Evolutionary conservation across 2,113 vertebrate species (phyloP).

Genomic region (Pao palembangensis): DNA sequence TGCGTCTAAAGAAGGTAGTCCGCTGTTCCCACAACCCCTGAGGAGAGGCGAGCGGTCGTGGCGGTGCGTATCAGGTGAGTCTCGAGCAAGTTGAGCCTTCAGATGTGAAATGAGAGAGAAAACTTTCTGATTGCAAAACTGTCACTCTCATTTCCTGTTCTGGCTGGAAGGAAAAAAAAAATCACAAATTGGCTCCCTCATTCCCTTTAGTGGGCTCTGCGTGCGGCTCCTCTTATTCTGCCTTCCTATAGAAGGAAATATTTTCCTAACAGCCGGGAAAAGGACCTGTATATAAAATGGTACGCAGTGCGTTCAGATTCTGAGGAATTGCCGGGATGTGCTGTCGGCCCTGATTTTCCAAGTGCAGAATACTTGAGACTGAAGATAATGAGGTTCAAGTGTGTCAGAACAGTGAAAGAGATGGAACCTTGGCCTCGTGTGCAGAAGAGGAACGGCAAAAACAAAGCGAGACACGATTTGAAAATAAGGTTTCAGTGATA

Average conservation of each 20-base stretch:
- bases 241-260: slow-evolving; percentile 3
- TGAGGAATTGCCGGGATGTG: slow-evolving; percentile 6
- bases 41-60: slow-evolving; percentile 40
- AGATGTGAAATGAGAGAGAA: slow-evolving; percentile 34
- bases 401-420: no score
- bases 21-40: slow-evolving; percentile 45
- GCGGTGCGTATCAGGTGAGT: slow-evolving; percentile 56
- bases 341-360: neutral
- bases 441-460: no score
- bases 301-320: slow-evolving; percentile 3
- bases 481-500: no score
- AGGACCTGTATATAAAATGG: slow-evolving; percentile 2
- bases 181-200: slow-evolving; percentile 48
- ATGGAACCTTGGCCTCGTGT: no score
- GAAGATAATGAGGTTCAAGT: slow-evolving; percentile 1
- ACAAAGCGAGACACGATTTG: no score
- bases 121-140: slow-evolving; percentile 51
- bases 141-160: slow-evolving; percentile 40
- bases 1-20: slow-evolving; percentile 64
- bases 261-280: neutral
- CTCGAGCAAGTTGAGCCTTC: slow-evolving; percentile 32
- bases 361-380: no score
- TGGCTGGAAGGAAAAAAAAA: slow-evolving; percentile 24
- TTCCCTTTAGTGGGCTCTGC: slow-evolving; percentile 11
- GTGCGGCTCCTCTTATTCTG: slow-evolving; percentile 9